phyloP scores from a whole-genome alignment of 2,888 invertebrate genomes.

The Morpho achilles region DNA sequence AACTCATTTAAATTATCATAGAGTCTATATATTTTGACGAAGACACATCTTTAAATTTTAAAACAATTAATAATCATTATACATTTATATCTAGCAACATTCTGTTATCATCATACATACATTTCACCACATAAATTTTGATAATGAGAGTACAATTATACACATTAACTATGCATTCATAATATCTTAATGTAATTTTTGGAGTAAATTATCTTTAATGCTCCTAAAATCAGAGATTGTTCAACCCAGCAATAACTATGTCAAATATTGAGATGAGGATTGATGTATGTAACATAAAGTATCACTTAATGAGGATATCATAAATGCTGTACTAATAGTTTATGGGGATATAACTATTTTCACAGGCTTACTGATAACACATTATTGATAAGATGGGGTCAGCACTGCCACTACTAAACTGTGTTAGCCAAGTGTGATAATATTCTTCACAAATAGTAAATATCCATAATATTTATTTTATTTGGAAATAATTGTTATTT shows the following conservation, averaged over 20 bases:
- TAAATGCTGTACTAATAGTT: too few species aligned
- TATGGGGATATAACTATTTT: too few species aligned
- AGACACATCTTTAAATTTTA: conserved; percentile 7
- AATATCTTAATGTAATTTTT: conserved; percentile 63
- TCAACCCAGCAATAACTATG: conserved; percentile 48
- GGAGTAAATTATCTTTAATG: conserved; percentile 63
- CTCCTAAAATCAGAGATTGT: conserved; percentile 49
- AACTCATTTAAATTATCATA: background rate
- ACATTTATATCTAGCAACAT: conserved; percentile 47
- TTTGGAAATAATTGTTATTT: too few species aligned
- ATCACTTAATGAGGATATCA: too few species aligned
- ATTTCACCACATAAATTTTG: conserved; percentile 55
- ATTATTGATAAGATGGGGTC: too few species aligned
- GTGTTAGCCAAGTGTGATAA: too few species aligned
- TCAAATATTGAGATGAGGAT: conserved; percentile 2
- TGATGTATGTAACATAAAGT: too few species aligned
- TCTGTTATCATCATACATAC: conserved; percentile 40
- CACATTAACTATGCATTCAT: conserved; percentile 58
- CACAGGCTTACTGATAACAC: too few species aligned
- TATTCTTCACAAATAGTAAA: too few species aligned
- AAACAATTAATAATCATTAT: conserved; percentile 52
- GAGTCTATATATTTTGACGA: background rate
- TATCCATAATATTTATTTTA: too few species aligned
- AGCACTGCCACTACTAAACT: too few species aligned
- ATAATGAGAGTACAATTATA: conserved; percentile 60